Conservation (phyloP, 1,140 invertebrate genomes). For the Drosophila pallidifrons region DNA sequence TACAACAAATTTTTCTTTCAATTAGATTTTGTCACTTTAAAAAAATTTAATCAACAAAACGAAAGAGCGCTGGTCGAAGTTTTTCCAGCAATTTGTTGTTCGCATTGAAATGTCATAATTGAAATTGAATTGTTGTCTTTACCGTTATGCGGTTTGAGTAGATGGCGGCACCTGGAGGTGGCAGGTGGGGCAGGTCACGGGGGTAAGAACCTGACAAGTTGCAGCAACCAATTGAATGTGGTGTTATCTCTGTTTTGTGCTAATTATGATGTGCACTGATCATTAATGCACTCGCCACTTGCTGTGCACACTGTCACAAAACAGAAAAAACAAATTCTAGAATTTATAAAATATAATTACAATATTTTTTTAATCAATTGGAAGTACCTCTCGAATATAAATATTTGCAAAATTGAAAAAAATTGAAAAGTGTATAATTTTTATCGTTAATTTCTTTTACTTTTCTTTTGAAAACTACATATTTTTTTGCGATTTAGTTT, state of each 20-base stretch:
- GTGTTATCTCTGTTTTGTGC: constrained; percentile 47
- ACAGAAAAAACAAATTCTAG: background rate
- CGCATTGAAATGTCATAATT: constrained; percentile 84
- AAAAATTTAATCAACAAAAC: constrained; percentile 47
- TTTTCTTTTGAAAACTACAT: too few relatives aligned
- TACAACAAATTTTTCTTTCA: constrained; percentile 77
- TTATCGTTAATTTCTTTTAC: background rate
- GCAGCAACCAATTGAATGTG: constrained; percentile 25
- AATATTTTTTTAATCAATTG: background rate
- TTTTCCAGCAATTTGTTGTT: constrained; percentile 61
- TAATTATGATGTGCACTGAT: constrained; percentile 45
- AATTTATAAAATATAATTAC: too few relatives aligned
- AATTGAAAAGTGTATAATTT: too few relatives aligned
- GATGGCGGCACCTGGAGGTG: background rate
- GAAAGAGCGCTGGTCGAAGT: constrained; percentile 16
- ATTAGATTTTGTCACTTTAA: constrained; percentile 75
- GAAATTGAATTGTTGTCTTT: constrained; percentile 81
- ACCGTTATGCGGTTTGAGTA: constrained; percentile 45
- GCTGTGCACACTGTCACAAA: constrained; percentile 30
- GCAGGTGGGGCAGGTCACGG: background rate
- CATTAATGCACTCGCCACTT: constrained; percentile 28
- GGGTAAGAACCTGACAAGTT: constrained; percentile 28
- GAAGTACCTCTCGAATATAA: too few relatives aligned
- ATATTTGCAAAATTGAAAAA: too few relatives aligned
- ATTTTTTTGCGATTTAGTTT: background rate